These are phyloP conservation scores for Chrysomallon squamiferum DNA, from an alignment of 1,140 invertebrate genomes.

Conservation along the genomic window DNA sequence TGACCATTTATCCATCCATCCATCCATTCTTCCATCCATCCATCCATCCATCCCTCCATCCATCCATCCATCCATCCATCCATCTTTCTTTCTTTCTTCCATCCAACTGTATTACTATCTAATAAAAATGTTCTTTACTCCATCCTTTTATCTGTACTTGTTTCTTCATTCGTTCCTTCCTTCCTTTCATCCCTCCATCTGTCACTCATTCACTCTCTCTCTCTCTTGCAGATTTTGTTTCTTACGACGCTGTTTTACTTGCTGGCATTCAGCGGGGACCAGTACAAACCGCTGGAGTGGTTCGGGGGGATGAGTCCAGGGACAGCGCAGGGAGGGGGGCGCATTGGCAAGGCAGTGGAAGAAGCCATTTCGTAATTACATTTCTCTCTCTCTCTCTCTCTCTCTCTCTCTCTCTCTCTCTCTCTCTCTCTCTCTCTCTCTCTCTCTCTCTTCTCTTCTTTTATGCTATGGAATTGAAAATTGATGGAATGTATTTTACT, in stretches of 20 bases:
- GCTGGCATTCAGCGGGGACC: constrained; percentile 83
- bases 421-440: background rate
- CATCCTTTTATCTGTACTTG: too few species aligned
- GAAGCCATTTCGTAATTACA: constrained; percentile 67
- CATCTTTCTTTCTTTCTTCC: too few species aligned
- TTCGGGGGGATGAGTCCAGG: constrained; percentile 75
- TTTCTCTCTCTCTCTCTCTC: background rate
- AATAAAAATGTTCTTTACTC: too few species aligned
- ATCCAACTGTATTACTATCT: too few species aligned
- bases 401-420: background rate
- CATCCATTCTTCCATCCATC: too few species aligned
- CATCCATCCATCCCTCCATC: too few species aligned
- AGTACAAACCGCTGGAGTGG: constrained; percentile 91
- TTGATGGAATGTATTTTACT: background rate
- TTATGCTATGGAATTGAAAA: background rate
- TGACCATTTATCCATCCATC: too few species aligned
- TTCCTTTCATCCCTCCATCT: background rate
- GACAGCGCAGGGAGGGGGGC: constrained; percentile 39
- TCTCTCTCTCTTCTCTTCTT: background rate
- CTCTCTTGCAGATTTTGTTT: constrained; percentile 82
- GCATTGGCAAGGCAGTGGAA: constrained; percentile 80
- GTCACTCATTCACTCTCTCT: too few species aligned
- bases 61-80: too few species aligned
- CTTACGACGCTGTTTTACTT: constrained; percentile 96
- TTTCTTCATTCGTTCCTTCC: too few species aligned